These are phyloP conservation scores for Meandrina meandrites DNA, from an alignment of 92 coral and sea anemone species.

Conservation along the genomic window DNA sequence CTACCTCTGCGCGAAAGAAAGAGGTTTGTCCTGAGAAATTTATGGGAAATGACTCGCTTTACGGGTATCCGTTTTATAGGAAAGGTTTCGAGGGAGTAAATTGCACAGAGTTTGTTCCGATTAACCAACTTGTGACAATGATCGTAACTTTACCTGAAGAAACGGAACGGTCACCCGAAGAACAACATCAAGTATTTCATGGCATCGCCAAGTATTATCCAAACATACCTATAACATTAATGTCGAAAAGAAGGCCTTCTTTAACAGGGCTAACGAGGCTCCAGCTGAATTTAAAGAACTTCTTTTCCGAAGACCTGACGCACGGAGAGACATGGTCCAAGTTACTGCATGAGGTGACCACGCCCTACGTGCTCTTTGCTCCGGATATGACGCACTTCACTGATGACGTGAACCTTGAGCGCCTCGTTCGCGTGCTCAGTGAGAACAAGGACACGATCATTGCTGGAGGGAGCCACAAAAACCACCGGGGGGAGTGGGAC, in stretches of 20 bases:
- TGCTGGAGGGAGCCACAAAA: constrained; percentile 85
- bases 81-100: constrained; percentile 78
- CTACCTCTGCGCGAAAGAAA: constrained; percentile 7
- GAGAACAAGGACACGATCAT: constrained; percentile 63
- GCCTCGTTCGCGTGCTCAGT: constrained; percentile 73
- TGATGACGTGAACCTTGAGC: constrained; percentile 56
- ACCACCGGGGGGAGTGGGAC: constrained; percentile 85
- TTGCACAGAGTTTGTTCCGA: constrained; percentile 77
- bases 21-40: constrained; percentile 95
- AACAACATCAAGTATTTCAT: constrained; percentile 36
- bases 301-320: not conserved
- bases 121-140: constrained; percentile 70
- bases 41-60: constrained; percentile 71
- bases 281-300: not conserved
- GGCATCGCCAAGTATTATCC: constrained; percentile 6
- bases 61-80: constrained; percentile 91
- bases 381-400: constrained; percentile 59
- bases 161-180: constrained; percentile 31
- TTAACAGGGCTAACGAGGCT: not conserved
- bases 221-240: not conserved
- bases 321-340: constrained; percentile 52
- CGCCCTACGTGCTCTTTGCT: constrained; percentile 57
- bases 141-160: constrained; percentile 55
- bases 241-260: not conserved
- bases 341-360: constrained; percentile 43